Percentiles rank a stretch among this genome's conserved stretches.
phyloP scores from a whole-genome alignment of 1,140 invertebrate genomes.

The Trachelipus rathkii region DNA sequence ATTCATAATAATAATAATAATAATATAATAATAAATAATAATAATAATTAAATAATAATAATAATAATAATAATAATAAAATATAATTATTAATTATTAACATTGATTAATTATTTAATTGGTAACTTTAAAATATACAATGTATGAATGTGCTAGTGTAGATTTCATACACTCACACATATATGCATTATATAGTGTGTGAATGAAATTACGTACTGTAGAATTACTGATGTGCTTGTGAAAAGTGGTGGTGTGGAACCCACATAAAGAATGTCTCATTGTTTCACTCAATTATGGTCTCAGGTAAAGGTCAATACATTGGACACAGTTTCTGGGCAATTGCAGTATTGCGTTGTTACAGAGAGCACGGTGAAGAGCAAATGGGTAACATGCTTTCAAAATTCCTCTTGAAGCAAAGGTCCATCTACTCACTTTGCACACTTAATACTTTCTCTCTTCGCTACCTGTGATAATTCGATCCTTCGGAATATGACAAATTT shows the following conservation, averaged over 20 bases:
- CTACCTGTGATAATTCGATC: conserved; percentile 14
- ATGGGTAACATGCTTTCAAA: conserved; percentile 21
- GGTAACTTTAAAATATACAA: no score
- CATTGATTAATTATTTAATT: no score
- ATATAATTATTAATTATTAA: no score
- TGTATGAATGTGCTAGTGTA: no score
- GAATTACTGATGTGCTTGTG: not conserved
- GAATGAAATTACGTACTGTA: not conserved
- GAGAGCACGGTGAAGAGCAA: conserved; percentile 11
- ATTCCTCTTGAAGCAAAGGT: not conserved
- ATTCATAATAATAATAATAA: no score
- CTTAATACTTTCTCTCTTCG: conserved; percentile 10
- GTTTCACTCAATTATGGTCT: conserved; percentile 17
- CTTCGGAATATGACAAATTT: conserved; percentile 17
- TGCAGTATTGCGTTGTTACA: conserved; percentile 22
- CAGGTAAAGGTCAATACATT: conserved; percentile 22
- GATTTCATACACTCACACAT: no score
- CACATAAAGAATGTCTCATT: not conserved
- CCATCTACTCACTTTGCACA: conserved; percentile 23
- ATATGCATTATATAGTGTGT: no score
- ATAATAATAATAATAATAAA: no score
- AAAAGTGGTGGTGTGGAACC: not conserved
- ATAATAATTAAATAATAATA: no score
- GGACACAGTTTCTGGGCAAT: conserved; percentile 9
- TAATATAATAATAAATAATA: no score